Conservation (phyloP, 1,140 invertebrate genomes). For the Drosophila pectinifera region DNA sequence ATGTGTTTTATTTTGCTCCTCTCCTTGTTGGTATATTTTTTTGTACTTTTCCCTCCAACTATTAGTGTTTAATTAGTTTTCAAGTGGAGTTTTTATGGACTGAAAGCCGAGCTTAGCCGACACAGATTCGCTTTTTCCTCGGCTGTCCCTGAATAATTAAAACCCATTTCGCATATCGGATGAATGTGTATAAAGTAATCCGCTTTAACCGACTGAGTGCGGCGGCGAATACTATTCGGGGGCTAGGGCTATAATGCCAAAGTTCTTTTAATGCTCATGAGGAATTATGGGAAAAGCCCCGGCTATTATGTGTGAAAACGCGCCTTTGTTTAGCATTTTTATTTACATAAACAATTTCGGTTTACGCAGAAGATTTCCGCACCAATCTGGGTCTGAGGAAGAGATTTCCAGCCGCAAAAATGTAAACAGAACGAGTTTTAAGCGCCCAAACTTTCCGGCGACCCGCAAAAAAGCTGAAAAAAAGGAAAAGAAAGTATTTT, state of each 20-base stretch:
- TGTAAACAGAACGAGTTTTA: conserved; percentile 66
- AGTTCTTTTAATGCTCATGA: conserved; percentile 68
- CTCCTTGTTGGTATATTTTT: conserved; percentile 13
- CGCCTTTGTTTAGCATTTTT: conserved; percentile 32
- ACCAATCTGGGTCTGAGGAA: conserved; percentile 32
- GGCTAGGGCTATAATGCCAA: conserved; percentile 14
- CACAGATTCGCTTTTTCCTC: conserved; percentile 25
- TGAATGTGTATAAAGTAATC: conserved; percentile 61
- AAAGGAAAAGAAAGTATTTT: conserved; percentile 31
- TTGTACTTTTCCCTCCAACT: conserved; percentile 38
- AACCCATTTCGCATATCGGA: conserved; percentile 68
- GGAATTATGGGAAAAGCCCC: conserved; percentile 55
- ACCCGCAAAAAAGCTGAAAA: conserved; percentile 28
- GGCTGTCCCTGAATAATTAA: conserved; percentile 60
- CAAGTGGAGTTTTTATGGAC: conserved; percentile 83
- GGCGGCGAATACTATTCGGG: conserved; percentile 5
- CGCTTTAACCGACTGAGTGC: conserved; percentile 53
- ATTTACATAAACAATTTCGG: conserved; percentile 54
- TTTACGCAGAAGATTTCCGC: conserved; percentile 30
- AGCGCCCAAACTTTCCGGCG: conserved; percentile 59
- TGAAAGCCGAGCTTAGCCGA: conserved; percentile 58
- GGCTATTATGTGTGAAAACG: conserved; percentile 52
- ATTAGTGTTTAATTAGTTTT: conserved; percentile 85
- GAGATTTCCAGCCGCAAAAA: conserved; percentile 45
- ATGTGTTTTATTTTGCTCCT: conserved; percentile 52